Base-by-base conservation (phyloP, 2,888 invertebrate genomes). In the Eupsilia transversa region DNA sequence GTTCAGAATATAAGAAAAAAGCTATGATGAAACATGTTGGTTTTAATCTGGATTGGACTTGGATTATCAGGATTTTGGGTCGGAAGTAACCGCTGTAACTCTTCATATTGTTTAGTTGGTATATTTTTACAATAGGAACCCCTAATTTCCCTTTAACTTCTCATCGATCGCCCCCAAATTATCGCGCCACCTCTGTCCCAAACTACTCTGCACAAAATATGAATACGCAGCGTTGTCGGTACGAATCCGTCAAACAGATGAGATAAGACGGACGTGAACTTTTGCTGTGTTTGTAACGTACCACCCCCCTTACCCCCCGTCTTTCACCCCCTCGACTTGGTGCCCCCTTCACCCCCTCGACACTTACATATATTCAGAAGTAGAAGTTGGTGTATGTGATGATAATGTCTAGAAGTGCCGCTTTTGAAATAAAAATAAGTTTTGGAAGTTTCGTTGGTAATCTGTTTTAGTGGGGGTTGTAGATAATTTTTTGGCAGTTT, bases 171-270 rank as follows among this genome's bases (percentile, higher is more conserved):
- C 56, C 33, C 14, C 27, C 6, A 41, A 54, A 74, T 66, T 20
- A 56, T 12, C 27, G 4, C 4, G 63, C 46, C 0, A 30, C 70
- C 90, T 93, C 94, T 94, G 87, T 66, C 67, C 56, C 43, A 38
- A 74, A 70, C 81, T 90, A 88, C 88, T 92, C 95, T 95, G 86
- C 85, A 86, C 89, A 90, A 94, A 95, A 94, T 95, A 95, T 96
- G 95, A 95, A 94, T 94, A 95, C 94, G 93, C 92, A 91, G 93
- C 93, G 93, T 92, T 93, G 94, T 94, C 93, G 92, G 92, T 88
- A 93, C 89, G 92, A 95, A 96, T 96, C 94, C 96, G 96, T 96
- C 96, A 96, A 96, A 95, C 93, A 93, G 96, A 96, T 96, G 95
- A 93, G 96, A 96, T 96, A 96, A 90, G 91, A 81, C 89, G 90